A percentile compares a stretch with the other conserved stretches of the same genome.
These are phyloP conservation scores for Oithona nana DNA, from an alignment of 2,888 invertebrate genomes.

Conservation along the genomic window DNA sequence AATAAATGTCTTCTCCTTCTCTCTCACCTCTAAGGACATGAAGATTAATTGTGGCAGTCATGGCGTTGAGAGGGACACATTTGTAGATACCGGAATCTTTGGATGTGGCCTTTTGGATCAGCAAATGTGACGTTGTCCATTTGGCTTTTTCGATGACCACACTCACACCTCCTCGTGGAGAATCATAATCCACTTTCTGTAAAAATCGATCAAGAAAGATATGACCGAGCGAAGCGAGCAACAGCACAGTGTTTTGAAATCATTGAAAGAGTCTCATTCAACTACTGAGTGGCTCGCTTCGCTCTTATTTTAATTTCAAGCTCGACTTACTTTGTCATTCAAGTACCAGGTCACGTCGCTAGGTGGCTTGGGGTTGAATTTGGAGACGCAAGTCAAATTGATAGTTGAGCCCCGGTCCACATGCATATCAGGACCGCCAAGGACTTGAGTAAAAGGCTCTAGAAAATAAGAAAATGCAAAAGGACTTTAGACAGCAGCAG, in stretches of 20 bases:
- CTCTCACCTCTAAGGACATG: slow-evolving; percentile 69
- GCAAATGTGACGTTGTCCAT: slow-evolving; percentile 68
- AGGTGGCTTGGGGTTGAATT: slow-evolving; percentile 20
- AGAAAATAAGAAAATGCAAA: neutral
- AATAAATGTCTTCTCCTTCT: neutral
- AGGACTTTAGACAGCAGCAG: no score
- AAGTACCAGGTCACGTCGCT: slow-evolving; percentile 20
- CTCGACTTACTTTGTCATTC: slow-evolving; percentile 19
- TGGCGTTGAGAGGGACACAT: slow-evolving; percentile 82
- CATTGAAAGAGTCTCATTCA: no score
- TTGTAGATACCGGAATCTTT: slow-evolving; percentile 76
- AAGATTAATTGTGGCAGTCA: slow-evolving; percentile 70
- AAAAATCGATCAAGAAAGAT: slow-evolving; percentile 22
- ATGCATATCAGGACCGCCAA: slow-evolving; percentile 20
- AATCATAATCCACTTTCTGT: slow-evolving; percentile 85
- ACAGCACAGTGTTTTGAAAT: no score
- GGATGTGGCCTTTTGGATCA: slow-evolving; percentile 67
- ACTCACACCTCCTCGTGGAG: slow-evolving; percentile 69
- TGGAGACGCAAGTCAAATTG: slow-evolving; percentile 21
- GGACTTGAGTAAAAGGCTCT: slow-evolving; percentile 20
- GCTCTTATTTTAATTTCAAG: no score
- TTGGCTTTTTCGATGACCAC: slow-evolving; percentile 73
- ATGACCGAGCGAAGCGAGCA: neutral
- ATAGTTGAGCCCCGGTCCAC: slow-evolving; percentile 20
- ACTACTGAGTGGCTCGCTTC: no score